These are phyloP conservation scores for Drosophila antonietae DNA, from an alignment of 2,888 invertebrate species.

Conservation along the genomic window DNA sequence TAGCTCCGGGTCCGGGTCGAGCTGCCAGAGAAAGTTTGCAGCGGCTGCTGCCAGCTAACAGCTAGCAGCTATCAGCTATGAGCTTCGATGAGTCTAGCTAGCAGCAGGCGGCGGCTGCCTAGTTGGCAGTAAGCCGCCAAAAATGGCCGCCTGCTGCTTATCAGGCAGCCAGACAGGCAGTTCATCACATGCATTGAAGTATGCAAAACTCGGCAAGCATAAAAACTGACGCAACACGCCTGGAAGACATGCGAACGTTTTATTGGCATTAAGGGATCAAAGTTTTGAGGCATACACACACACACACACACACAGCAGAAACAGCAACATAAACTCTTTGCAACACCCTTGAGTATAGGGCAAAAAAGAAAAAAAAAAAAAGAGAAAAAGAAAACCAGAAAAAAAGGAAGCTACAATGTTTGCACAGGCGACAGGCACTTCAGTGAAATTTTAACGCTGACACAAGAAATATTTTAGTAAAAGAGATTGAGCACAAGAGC, in stretches of 20 bases:
- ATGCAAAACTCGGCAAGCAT: constrained; percentile 60
- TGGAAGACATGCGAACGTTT: constrained; percentile 76
- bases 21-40: constrained; percentile 41
- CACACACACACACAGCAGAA: constrained; percentile 8
- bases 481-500: constrained; percentile 36
- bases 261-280: constrained; percentile 80
- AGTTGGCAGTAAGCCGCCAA: constrained; percentile 60
- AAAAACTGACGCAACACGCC: constrained; percentile 73
- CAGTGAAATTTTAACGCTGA: constrained; percentile 74
- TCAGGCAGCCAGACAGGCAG: constrained; percentile 51
- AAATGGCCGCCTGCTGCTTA: constrained; percentile 65
- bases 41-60: background rate
- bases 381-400: background rate
- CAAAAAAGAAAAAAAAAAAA: background rate
- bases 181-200: constrained; percentile 62
- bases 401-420: constrained; percentile 45
- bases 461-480: constrained; percentile 75
- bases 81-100: background rate
- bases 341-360: constrained; percentile 66
- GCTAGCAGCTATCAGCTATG: background rate
- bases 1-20: constrained; percentile 12
- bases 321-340: constrained; percentile 64
- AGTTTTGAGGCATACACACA: constrained; percentile 51
- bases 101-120: constrained; percentile 18
- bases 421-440: constrained; percentile 73